Evolutionary conservation across 2,888 invertebrate genomes (phyloP), one percentile per base, ranked within the genome.

Genomic region (Drosophila atroscutellata): DNA sequence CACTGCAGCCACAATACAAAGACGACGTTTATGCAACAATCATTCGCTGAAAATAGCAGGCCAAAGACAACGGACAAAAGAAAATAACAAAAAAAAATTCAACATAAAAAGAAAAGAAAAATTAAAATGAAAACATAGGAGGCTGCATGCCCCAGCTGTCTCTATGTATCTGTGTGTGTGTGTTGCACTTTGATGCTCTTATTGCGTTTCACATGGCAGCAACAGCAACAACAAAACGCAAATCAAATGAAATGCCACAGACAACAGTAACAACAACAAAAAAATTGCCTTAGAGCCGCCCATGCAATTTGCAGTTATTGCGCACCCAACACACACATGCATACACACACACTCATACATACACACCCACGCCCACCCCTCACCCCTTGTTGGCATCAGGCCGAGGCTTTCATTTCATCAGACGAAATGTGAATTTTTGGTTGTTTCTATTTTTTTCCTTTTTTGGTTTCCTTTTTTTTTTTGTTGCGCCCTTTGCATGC

Each of bases 1-100:
- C 15, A 39, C 15, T 78, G 85, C 87, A 85, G 66, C 72, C 75
- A 77, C 86, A 86, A 86, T 80, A 83, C 74, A 90, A 90, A 88
- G 89, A 68, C 90, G 81, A 86, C 85, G 85, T 90, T 86, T 90
- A 90, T 86, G 85, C 85, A 90, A 90, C 85, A 86, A 90, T 90
- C 90, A 86, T 86, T 86, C 90, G 85, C 84, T 83, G 81, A 75
- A 82, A 85, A 63, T 85, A 72, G 60, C 75, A 87, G 69, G 67
- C 65, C 69, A 73, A 83, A 72, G 60, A 65, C 63, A 76, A 69
- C 58, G 61, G 51, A 63, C 67, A 45, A 62, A 59, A 62, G 52
- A 52, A 51, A 49, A 67, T 26, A 56, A 56, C 30, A 61, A 47
- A 26, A 47, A 47, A 52, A 42, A 9, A 39, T 24, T 24, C 4